Conservation (phyloP, 2,888 invertebrate species). For the Heliconius aoede region DNA sequence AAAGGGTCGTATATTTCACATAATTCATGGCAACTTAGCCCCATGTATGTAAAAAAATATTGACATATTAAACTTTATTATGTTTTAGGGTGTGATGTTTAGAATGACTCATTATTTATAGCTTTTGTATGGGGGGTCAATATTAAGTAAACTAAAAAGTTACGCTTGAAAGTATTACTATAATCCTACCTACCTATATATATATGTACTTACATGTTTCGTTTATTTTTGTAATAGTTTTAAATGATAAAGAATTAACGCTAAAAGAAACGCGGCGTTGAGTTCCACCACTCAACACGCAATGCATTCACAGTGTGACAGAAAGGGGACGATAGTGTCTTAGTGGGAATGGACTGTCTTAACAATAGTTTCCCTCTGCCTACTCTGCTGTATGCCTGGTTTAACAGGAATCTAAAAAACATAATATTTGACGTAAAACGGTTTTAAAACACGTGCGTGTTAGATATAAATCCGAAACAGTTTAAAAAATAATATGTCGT, state of each 20-base stretch:
- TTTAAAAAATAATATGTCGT: too few relatives aligned
- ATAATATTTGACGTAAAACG: too few relatives aligned
- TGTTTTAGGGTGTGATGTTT: conserved; percentile 24
- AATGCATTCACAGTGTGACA: not conserved
- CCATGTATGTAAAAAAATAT: conserved; percentile 26
- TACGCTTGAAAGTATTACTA: not conserved
- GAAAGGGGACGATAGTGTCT: not conserved
- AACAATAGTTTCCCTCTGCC: not conserved
- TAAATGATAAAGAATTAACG: not conserved
- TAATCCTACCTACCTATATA: too few relatives aligned
- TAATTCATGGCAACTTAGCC: conserved; percentile 20
- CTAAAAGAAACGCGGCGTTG: not conserved
- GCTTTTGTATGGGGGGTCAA: not conserved
- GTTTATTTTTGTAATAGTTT: too few relatives aligned
- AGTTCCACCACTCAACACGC: not conserved
- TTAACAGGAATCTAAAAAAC: too few relatives aligned
- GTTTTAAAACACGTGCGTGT: too few relatives aligned
- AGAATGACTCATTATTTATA: conserved; percentile 29
- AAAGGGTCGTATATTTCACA: conserved; percentile 22
- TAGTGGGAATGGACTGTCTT: too few relatives aligned
- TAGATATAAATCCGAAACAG: too few relatives aligned
- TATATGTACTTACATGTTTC: too few relatives aligned
- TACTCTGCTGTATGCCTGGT: not conserved
- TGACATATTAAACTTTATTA: conserved; percentile 33
- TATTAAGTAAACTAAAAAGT: not conserved